Evolutionary conservation across 2,888 invertebrate genomes (phyloP), one percentile per base, ranked within the genome.

Genomic region (Ecdyonurus torrentis): DNA sequence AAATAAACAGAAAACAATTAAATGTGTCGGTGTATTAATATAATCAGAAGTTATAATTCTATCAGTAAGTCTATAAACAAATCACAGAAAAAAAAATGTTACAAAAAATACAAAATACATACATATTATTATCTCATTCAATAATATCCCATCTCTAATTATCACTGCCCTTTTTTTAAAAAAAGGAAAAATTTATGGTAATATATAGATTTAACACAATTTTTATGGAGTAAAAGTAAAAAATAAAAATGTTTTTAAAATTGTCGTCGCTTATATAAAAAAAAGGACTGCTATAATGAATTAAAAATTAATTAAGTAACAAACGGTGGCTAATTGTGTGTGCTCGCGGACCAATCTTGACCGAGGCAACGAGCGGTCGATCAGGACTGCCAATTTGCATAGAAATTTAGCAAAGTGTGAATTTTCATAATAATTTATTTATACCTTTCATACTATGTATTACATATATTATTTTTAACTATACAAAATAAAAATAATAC

Each of bases 311-410:
- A 18, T 50, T 50, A 7, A 7, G 18, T 55, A 20, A 10, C n/a
- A 55, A 55, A 55, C n/a, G 55, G 55, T 55, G 55, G 55, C 55
- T 55, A 55, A 55, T 10, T 22, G 55, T 55, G 55, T n/a, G 55
- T 20, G 22, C 55, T 55, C 22, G 55, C 22, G 55, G 55, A 55
- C 55, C 55, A 55, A 55, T 18, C n/a, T 55, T 5, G n/a, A 5
- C 55, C 55, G 55, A 55, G 55, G 55, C 55, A 55, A 55, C 55
- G 55, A 55, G 55, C 37, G 37, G 37, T 37, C 37, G 7, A 37
- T 37, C 37, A 37, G 37, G 37, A 37, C 37, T 37, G 37, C 37
- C 37, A 10, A 37, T 37, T 15, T 37, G 37, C 37, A 15, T 37
- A 37, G 37, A 37, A 37, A 37, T 37, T n/a, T 37, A 37, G 37